phyloP scores from a whole-genome alignment of 1,140 invertebrate genomes.

The Bombus consobrinus region DNA sequence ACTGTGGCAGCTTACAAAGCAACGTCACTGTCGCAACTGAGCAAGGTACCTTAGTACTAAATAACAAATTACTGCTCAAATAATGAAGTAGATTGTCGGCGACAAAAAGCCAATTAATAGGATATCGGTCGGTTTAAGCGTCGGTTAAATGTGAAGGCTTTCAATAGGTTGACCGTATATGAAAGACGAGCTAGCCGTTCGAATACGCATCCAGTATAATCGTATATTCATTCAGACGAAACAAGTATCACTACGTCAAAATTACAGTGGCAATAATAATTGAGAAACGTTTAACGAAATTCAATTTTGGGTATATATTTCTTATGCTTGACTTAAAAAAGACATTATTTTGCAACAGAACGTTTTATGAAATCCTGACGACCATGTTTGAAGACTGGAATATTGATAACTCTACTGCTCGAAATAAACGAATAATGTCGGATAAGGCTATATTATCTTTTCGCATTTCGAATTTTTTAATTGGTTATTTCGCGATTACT shows the following conservation, averaged over 20 bases:
- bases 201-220: too few species aligned
- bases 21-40: too few species aligned
- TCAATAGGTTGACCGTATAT: too few species aligned
- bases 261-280: neutral
- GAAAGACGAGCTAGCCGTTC: too few species aligned
- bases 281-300: neutral
- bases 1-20: accelerated
- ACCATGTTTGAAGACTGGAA: neutral
- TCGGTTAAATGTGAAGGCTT: too few species aligned
- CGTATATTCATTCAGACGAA: too few species aligned
- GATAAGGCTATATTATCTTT: neutral
- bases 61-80: too few species aligned
- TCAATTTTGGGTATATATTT: neutral
- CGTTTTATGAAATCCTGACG: neutral
- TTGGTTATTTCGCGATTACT: neutral
- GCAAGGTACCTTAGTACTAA: too few species aligned
- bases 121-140: too few species aligned
- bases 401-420: neutral
- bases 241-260: neutral
- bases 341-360: neutral
- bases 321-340: neutral
- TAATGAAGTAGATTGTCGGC: too few species aligned
- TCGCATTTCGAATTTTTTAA: conserved; percentile 19
- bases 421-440: neutral
- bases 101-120: too few species aligned